These are phyloP conservation scores for Bubo scandiacus DNA, from an alignment of 2,113 vertebrate genomes.

Conservation along the genomic window DNA sequence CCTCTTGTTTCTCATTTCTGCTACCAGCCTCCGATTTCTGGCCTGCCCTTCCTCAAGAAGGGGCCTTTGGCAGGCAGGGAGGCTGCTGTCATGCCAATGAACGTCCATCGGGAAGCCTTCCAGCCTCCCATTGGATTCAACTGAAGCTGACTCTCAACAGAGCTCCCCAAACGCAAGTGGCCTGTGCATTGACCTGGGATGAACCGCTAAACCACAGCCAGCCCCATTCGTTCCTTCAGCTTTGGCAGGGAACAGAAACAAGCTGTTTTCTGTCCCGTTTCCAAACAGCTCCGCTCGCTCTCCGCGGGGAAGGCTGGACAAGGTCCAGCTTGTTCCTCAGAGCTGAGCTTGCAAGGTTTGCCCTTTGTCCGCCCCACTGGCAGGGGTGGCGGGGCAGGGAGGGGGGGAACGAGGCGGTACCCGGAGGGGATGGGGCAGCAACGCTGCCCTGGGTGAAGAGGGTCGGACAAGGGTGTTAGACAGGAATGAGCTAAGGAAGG, in stretches of 20 bases:
- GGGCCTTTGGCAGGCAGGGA: background rate
- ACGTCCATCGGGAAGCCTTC: background rate
- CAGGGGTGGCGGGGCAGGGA: background rate
- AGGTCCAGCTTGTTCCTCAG: background rate
- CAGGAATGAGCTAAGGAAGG: background rate
- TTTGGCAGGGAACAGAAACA: slow-evolving; percentile 20
- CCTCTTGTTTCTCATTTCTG: background rate
- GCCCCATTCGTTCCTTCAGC: background rate
- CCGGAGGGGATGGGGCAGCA: background rate
- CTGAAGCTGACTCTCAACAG: background rate
- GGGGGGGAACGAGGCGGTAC: background rate
- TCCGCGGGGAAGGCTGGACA: background rate
- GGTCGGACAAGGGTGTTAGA: background rate
- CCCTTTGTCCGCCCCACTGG: background rate
- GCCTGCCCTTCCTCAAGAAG: background rate
- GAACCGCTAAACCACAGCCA: background rate
- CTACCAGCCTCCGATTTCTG: background rate
- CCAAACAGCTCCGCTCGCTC: background rate
- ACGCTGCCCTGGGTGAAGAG: background rate
- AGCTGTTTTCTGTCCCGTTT: background rate
- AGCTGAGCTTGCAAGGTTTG: background rate
- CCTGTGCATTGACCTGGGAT: background rate
- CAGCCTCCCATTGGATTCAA: background rate
- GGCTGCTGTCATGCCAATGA: background rate
- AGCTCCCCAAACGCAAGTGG: background rate